phyloP scores from a whole-genome alignment of 2,113 vertebrate genomes.

The Recurvirostra avosetta region DNA sequence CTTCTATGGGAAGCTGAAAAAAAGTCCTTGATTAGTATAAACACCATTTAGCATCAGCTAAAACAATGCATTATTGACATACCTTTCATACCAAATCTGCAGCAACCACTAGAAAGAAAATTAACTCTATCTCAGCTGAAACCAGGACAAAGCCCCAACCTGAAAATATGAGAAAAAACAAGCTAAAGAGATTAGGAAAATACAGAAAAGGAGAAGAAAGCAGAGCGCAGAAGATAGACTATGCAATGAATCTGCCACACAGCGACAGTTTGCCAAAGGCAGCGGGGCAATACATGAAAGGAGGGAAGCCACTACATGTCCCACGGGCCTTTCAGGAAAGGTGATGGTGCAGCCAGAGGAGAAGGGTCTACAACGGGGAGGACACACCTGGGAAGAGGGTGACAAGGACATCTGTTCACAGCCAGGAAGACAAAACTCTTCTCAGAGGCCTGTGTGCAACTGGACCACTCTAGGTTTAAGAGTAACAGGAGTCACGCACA shows the following conservation, averaged over 20 bases:
- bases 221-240: not conserved
- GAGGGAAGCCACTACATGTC: not conserved
- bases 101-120: not conserved
- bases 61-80: not conserved
- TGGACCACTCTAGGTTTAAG: not conserved
- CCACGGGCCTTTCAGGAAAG: not conserved
- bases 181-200: not conserved
- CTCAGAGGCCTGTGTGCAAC: not conserved
- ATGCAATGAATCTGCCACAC: not conserved
- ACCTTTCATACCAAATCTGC: not conserved
- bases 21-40: not conserved
- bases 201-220: not conserved
- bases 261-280: not conserved
- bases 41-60: not conserved
- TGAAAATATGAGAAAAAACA: not conserved
- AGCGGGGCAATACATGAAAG: fast-evolving
- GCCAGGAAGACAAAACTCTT: not conserved
- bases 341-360: not conserved
- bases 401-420: not conserved
- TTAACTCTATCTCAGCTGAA: not conserved
- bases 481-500: not conserved
- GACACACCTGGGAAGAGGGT: not conserved
- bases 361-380: not conserved
- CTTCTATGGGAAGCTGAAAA: not conserved
- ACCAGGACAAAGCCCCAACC: not conserved